Evolutionary conservation across 1,140 invertebrate species (phyloP).

Genomic region (Epicauta chinensis): DNA sequence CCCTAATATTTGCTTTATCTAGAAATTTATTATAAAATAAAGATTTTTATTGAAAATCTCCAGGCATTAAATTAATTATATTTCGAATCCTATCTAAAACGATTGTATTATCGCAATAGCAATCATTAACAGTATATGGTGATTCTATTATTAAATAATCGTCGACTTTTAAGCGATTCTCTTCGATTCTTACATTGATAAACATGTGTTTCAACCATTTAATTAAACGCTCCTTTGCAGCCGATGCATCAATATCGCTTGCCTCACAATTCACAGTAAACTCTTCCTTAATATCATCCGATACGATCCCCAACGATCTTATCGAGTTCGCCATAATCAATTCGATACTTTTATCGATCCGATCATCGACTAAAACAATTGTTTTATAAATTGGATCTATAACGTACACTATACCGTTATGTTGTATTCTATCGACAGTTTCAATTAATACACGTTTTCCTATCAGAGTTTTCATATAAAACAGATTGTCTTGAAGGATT

Average conservation of each 20-base stretch:
- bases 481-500: constrained; percentile 16
- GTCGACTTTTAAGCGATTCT: constrained; percentile 32
- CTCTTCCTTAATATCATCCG: constrained; percentile 19
- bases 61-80: constrained; percentile 35
- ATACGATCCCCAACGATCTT: constrained; percentile 24
- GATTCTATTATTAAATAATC: constrained; percentile 35
- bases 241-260: background rate
- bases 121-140: constrained; percentile 35
- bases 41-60: constrained; percentile 23
- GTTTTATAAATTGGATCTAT: constrained; percentile 38
- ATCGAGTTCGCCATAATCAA: constrained; percentile 20
- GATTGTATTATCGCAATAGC: constrained; percentile 36
- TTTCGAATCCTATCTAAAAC: constrained; percentile 35
- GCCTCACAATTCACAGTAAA: constrained; percentile 7
- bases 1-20: constrained; percentile 1
- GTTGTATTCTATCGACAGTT: constrained; percentile 24
- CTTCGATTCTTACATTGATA: constrained; percentile 33
- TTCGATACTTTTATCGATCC: background rate
- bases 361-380: constrained; percentile 24
- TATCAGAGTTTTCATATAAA: constrained; percentile 28
- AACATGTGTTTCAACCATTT: constrained; percentile 35
- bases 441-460: constrained; percentile 29
- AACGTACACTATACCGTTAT: constrained; percentile 29
- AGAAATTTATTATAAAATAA: constrained; percentile 1
- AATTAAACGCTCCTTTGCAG: background rate